Evolutionary conservation across 1,140 invertebrate genomes (phyloP), one percentile per base, ranked within the genome.

Genomic region (Aplysia californica): DNA sequence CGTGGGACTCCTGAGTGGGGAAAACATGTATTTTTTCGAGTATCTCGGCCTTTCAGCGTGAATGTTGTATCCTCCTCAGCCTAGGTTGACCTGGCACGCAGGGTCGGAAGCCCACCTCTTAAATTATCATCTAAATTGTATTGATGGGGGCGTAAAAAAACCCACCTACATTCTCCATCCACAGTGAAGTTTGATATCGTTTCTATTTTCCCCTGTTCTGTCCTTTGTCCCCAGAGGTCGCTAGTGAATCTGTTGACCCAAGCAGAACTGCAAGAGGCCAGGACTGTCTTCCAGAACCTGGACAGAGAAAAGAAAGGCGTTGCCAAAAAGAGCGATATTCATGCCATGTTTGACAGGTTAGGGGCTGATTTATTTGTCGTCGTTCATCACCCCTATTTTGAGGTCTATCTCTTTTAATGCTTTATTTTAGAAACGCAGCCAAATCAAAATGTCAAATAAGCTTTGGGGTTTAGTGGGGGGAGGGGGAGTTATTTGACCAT

Each of bases 181-280:
- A n/a, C n/a, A n/a, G n/a, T n/a, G n/a, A n/a, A n/a, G n/a, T n/a
- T n/a, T n/a, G n/a, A n/a, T n/a, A n/a, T n/a, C n/a, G n/a, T n/a
- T n/a, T n/a, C n/a, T n/a, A n/a, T n/a, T n/a, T n/a, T n/a, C n/a
- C n/a, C n/a, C n/a, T n/a, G n/a, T n/a, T n/a, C n/a, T n/a, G n/a
- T n/a, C n/a, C n/a, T 15, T 68, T 1, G 39, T 3, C 36, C 58
- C 3, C 33, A 70, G 68, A 55, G 58, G 20, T 70, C 68, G 3
- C 50, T 70, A 2, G 68, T 70, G 31, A 41, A 70, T 23, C 36
- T 70, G 31, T 35, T 70, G 68, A 70, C 68, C 2, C 20, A 55
- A 23, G 41, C 68, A 31, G 68, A 70, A 56, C 23, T 70, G 21
- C 26, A 2, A 31, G 68, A 70, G 35, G 68, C 68, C 26, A 70